These are phyloP conservation scores for Ophthalmolycus amberensis DNA, from an alignment of 2,113 vertebrate species.

Conservation along the genomic window DNA sequence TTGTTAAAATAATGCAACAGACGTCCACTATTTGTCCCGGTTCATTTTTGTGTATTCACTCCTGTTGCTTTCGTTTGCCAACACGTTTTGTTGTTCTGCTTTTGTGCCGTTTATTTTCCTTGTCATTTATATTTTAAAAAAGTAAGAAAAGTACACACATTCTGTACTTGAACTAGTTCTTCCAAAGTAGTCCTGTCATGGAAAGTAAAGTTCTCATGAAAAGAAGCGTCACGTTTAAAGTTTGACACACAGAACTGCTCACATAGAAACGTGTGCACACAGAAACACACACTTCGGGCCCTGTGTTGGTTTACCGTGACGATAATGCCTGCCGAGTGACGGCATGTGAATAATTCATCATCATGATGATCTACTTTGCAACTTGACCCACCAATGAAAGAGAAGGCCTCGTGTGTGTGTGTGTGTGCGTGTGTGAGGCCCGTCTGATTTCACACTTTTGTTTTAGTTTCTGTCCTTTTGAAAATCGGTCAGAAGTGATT, in stretches of 20 bases:
- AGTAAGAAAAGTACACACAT: not conserved
- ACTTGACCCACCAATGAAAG: constrained; percentile 48
- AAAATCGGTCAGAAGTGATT: not conserved
- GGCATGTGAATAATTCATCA: constrained; percentile 72
- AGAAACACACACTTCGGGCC: constrained; percentile 32
- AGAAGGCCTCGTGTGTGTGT: not conserved
- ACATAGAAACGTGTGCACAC: constrained; percentile 2
- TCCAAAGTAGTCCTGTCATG: not conserved
- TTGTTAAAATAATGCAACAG: not conserved
- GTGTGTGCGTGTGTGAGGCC: not conserved
- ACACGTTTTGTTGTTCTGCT: too few relatives aligned
- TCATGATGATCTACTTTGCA: constrained; percentile 47
- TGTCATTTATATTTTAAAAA: not conserved
- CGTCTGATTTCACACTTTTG: too few relatives aligned
- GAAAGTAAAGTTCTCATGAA: not conserved
- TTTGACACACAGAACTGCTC: not conserved
- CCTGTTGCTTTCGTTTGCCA: not conserved
- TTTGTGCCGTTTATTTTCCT: not conserved
- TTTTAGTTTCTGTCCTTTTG: not conserved
- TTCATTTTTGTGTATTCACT: not conserved
- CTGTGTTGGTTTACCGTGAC: constrained; percentile 58
- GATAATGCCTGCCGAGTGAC: constrained; percentile 42
- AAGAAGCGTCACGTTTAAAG: not conserved
- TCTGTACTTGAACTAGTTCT: not conserved
- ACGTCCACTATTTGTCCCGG: not conserved